Evolutionary conservation across 2,113 vertebrate genomes (phyloP).

Genomic region (Cavia aperea): DNA sequence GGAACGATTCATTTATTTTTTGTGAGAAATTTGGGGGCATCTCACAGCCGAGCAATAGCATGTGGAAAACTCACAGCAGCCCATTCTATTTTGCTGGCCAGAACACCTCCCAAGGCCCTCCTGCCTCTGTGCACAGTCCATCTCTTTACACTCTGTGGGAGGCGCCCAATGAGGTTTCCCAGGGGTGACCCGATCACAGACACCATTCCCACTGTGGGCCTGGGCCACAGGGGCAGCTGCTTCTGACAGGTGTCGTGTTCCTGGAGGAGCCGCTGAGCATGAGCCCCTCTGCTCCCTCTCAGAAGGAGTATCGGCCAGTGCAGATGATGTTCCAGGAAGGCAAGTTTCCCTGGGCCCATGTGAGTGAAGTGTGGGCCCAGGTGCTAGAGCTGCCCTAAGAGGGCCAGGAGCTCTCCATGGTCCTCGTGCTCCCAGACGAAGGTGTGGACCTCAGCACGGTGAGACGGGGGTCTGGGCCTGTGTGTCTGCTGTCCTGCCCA

Average conservation of each 20-base stretch:
- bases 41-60: neutral
- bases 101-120: neutral
- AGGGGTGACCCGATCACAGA: rapidly evolving
- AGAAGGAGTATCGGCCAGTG: conserved; percentile 80
- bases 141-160: neutral
- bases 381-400: conserved; percentile 88
- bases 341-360: conserved; percentile 67
- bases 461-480: conserved; percentile 17
- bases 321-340: conserved; percentile 84
- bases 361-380: conserved; percentile 76
- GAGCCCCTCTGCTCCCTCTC: neutral
- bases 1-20: neutral
- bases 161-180: no score
- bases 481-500: neutral
- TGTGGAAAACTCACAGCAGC: neutral
- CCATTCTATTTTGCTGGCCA: neutral
- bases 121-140: neutral
- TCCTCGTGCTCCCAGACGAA: conserved; percentile 80
- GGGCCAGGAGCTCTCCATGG: conserved; percentile 85
- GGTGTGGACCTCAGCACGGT: conserved; percentile 84
- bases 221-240: no score
- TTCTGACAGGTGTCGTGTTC: no score
- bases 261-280: neutral
- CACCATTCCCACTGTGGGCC: rapidly evolving
- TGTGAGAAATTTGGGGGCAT: no score